Evolutionary conservation across 2,888 invertebrate species (phyloP).

Genomic region (Acrobeloides nanus): DNA sequence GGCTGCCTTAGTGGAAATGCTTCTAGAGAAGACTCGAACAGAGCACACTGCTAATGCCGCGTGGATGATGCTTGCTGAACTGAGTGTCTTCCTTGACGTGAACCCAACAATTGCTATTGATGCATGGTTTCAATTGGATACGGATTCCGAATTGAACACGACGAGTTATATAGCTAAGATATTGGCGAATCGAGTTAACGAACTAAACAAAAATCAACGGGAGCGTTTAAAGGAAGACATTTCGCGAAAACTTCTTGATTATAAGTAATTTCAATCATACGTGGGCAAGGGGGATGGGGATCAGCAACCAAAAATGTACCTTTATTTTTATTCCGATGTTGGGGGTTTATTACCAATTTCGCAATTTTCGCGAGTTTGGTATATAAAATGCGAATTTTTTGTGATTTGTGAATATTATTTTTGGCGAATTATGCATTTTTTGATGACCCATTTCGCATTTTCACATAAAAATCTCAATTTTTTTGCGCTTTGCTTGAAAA

Average conservation of each 20-base stretch:
- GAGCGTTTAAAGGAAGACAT: conserved; percentile 17
- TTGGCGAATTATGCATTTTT: conserved; percentile 1
- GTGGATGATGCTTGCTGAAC: conserved; percentile 30
- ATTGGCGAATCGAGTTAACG: conserved; percentile 18
- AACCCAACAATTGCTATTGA: conserved; percentile 10
- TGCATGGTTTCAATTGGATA: conserved; percentile 11
- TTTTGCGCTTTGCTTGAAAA: too few species aligned
- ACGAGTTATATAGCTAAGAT: conserved; percentile 28
- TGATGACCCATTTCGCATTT: background rate
- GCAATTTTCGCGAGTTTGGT: background rate
- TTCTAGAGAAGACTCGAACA: too few species aligned
- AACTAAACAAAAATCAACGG: conserved; percentile 13
- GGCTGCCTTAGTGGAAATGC: conserved; percentile 4
- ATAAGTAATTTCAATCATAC: conserved; percentile 11
- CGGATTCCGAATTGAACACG: conserved; percentile 1
- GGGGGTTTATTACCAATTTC: too few species aligned
- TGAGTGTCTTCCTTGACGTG: conserved; percentile 17
- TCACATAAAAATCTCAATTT: too few species aligned
- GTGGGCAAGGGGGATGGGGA: too few species aligned
- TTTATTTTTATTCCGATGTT: too few species aligned
- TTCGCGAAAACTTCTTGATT: conserved; percentile 1
- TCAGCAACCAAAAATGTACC: too few species aligned
- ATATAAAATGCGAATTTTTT: background rate
- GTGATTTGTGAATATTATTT: background rate
- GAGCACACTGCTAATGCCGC: too few species aligned